Evolutionary conservation across 2,113 vertebrate genomes (phyloP).

Genomic region (Pseudonaja textilis): DNA sequence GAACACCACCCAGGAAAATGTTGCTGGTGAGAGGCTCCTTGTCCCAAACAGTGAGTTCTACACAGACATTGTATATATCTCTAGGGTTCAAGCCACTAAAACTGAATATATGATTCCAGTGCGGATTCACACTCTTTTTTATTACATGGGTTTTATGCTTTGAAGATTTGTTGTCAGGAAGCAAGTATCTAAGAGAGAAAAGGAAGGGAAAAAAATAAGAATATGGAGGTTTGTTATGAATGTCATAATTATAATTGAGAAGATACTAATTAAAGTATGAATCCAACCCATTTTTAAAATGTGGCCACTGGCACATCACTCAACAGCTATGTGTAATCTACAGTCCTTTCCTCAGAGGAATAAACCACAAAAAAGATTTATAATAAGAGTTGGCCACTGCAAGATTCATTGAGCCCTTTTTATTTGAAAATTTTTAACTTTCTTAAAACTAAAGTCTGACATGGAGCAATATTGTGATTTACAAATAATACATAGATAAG

Average conservation of each 20-base stretch:
- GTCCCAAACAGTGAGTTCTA: constrained; percentile 97
- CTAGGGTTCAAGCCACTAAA: constrained; percentile 84
- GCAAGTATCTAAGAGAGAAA: constrained; percentile 79
- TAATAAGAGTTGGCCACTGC: background rate
- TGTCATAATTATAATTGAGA: background rate
- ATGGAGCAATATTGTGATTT: background rate
- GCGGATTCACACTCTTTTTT: constrained; percentile 88
- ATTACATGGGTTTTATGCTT: constrained; percentile 95
- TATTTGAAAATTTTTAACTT: background rate
- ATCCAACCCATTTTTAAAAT: background rate
- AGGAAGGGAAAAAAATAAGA: background rate
- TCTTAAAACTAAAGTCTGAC: background rate
- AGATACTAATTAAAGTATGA: background rate
- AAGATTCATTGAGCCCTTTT: background rate
- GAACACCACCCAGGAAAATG: constrained; percentile 91
- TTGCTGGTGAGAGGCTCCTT: constrained; percentile 94
- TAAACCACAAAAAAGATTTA: background rate
- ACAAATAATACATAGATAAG: background rate
- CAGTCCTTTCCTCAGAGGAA: background rate
- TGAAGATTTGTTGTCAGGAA: constrained; percentile 91
- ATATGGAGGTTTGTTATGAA: background rate
- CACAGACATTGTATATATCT: constrained; percentile 86
- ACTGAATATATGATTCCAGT: constrained; percentile 93
- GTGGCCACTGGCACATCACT: background rate
- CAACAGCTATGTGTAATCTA: background rate